Percentiles rank a stretch among this genome's conserved stretches.
These are phyloP conservation scores for Lasioglossum malachurum DNA, from an alignment of 2,888 invertebrate genomes.

Conservation along the genomic window DNA sequence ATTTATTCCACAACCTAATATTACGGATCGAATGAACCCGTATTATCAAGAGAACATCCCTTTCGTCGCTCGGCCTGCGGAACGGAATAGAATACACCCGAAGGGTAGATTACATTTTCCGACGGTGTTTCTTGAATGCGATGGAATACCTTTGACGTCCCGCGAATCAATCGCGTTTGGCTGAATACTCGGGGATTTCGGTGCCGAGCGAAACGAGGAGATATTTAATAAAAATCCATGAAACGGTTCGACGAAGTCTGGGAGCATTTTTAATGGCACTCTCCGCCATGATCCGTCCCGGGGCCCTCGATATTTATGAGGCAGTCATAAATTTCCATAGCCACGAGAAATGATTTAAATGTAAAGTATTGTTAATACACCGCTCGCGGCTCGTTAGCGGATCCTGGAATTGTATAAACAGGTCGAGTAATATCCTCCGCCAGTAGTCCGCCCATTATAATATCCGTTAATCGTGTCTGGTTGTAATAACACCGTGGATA, in stretches of 20 bases:
- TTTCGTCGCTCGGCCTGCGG: not conserved
- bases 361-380: slow-evolving; percentile 33
- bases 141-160: slow-evolving; percentile 29
- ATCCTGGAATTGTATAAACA: slow-evolving; percentile 33
- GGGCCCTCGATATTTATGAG: slow-evolving; percentile 40
- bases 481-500: not conserved
- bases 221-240: slow-evolving; percentile 51
- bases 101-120: slow-evolving; percentile 29
- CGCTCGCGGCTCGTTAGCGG: slow-evolving; percentile 24
- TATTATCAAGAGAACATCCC: slow-evolving; percentile 23
- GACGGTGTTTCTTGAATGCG: slow-evolving; percentile 22
- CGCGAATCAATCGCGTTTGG: slow-evolving; percentile 29
- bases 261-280: slow-evolving; percentile 35
- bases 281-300: slow-evolving; percentile 31
- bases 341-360: slow-evolving; percentile 45
- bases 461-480: slow-evolving; percentile 13
- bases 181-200: slow-evolving; percentile 20
- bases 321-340: slow-evolving; percentile 41
- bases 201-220: not conserved
- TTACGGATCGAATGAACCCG: not conserved
- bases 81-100: slow-evolving; percentile 29
- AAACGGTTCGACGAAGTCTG: slow-evolving; percentile 23
- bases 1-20: slow-evolving; percentile 7
- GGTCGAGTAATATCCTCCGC: slow-evolving; percentile 7
- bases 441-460: slow-evolving; percentile 9